Evolutionary conservation across 1,140 invertebrate genomes (phyloP).

Genomic region (Drosophila sp.): DNA sequence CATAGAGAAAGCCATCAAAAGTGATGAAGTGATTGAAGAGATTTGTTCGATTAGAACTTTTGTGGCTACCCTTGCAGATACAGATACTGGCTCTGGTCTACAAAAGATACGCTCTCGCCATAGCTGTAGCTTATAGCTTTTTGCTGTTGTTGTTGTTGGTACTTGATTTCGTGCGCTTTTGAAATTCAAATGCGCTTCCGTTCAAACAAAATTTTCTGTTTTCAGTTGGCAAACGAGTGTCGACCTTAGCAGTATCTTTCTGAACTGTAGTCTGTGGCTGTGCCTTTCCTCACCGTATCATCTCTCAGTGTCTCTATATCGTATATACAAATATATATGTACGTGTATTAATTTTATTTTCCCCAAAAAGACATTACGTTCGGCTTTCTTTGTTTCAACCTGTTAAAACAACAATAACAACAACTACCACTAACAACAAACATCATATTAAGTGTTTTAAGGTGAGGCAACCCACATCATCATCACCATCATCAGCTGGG

Average conservation of each 20-base stretch:
- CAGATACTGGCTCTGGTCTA: slow-evolving; percentile 8
- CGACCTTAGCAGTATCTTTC: slow-evolving; percentile 78
- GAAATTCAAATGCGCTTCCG: slow-evolving; percentile 80
- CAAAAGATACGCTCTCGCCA: slow-evolving; percentile 25
- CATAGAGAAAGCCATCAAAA: too few relatives aligned
- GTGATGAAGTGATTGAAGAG: too few relatives aligned
- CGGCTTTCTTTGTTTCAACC: slow-evolving; percentile 11
- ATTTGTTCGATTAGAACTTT: not conserved
- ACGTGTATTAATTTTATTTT: slow-evolving; percentile 4
- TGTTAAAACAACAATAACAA: not conserved
- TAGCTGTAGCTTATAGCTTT: slow-evolving; percentile 55
- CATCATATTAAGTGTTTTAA: slow-evolving; percentile 5
- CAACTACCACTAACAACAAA: not conserved
- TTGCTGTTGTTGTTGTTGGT: not conserved
- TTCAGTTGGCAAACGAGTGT: slow-evolving; percentile 80
- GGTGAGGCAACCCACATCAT: slow-evolving; percentile 6
- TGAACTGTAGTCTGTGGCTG: slow-evolving; percentile 27
- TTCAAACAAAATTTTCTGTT: slow-evolving; percentile 39
- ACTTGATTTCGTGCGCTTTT: slow-evolving; percentile 74
- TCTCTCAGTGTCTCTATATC: slow-evolving; percentile 32
- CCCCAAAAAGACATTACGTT: not conserved
- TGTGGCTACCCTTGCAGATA: not conserved
- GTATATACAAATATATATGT: slow-evolving; percentile 11
- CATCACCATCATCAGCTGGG: not conserved
- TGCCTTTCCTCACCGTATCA: slow-evolving; percentile 20